These are phyloP conservation scores for Rhodeus uyekii DNA, from an alignment of 2,797 vertebrate genomes.

Conservation along the genomic window DNA sequence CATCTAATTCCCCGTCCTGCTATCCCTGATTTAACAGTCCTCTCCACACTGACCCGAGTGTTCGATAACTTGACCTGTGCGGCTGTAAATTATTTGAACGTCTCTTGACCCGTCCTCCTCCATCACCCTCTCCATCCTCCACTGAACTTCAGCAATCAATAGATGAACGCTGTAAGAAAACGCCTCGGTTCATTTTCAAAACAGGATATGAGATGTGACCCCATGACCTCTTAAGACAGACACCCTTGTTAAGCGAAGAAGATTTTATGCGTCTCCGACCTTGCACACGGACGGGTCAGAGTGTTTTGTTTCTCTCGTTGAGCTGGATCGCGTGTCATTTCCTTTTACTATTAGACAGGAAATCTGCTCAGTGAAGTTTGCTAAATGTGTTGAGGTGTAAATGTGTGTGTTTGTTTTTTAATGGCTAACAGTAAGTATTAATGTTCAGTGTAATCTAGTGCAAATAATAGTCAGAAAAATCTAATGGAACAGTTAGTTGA, in stretches of 20 bases:
- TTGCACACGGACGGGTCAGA: background rate
- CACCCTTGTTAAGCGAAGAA: background rate
- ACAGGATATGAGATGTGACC: background rate
- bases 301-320: background rate
- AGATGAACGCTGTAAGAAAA: background rate
- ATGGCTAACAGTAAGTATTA: background rate
- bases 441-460: background rate
- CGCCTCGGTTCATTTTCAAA: background rate
- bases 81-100: slow-evolving; percentile 6
- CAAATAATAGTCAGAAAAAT: background rate
- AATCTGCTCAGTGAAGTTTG: background rate
- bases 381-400: background rate
- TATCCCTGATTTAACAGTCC: background rate
- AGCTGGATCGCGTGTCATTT: no score
- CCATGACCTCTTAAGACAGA: background rate
- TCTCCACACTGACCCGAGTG: slow-evolving; percentile 2
- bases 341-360: background rate
- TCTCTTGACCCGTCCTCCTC: slow-evolving; percentile 28
- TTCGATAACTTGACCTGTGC: background rate
- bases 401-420: no score
- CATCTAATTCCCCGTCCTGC: background rate
- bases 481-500: background rate
- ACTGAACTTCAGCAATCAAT: slow-evolving; percentile 35
- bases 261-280: no score
- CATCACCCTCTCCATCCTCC: slow-evolving; percentile 6